Evolutionary conservation across 1,140 invertebrate species (phyloP), one percentile per base, ranked within the genome.

Genomic region (Macrocentrus cingulum): DNA sequence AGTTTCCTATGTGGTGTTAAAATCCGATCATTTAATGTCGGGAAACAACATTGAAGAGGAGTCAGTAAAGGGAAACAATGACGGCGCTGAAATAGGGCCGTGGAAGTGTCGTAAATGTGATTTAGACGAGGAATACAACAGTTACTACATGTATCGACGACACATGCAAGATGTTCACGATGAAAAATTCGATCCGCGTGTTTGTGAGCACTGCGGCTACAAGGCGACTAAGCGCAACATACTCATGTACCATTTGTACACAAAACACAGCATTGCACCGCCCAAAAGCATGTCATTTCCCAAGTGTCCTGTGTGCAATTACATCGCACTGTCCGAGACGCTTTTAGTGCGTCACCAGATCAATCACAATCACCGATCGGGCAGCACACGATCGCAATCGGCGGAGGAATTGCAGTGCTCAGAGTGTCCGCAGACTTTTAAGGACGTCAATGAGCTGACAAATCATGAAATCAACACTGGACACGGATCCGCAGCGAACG

Each of bases 161-260:
- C 91, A 94, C 80, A 84, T 93, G 72, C 85, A 89, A 25, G 88
- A 91, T 62, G 84, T 90, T 0, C 91, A 94, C 65, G 87, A 87
- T 64, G 88, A 92, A 64, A 88, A 88, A 61, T 89, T 91, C 56
- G 87, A 92, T 70, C 80, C 87, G 1, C 83, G 85, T 19, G 84
- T 95, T 52, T 94, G 91, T 74, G 91, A 93, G 71, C 87, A 92
- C 66, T 94, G 91, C 76, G 91, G 91, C 0, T 85, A 89, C 61
- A 87, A 87, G 64, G 88, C 89, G 9, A 81, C 78, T 0, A 91
- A 90, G 66, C 82, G 90, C 46, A 89, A 90, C 64, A 84, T 91
- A 49, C 76, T 92, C 32, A 80, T 91, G 67, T 90, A 91, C 70
- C 91, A 94, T 74, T 76, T 91, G 68, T 91, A 89, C 58, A 88